Evolutionary conservation across 2,113 vertebrate species (phyloP), one percentile per base, ranked within the genome.

Genomic region (Spizaetus ornatus): DNA sequence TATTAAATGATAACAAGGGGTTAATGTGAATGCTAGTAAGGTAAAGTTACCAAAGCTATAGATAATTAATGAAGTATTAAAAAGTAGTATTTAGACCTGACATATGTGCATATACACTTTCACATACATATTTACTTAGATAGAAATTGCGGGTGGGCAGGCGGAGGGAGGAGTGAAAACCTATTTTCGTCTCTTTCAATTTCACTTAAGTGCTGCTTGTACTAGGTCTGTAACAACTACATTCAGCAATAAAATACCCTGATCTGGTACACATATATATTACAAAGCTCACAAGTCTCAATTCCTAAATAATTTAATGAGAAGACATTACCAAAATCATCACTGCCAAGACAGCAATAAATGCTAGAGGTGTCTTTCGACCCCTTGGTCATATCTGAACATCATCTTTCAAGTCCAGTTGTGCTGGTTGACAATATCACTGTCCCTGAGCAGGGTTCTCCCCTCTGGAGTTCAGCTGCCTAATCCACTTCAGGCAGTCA

Each of bases 401-500:
- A 48, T n/a, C 15, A 52, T 47, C 48, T 61, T 84, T 61, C 43
- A 89, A 70, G 12, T 31, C 45, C 36, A 52, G n/a, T 29, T 82
- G 27, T 55, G 42, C 8, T 63, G 43, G 14, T 7, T 59, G n/a
- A 55, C 52, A 74, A 8, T 22, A 48, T 29, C 0, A 0, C 25
- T 14, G 11, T 62, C 25, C 47, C 27, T 31, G 20, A 58, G 34
- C 31, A 42, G 6, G 42, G 16, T 21, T 76, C 56, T 62, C 21
- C 31, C 21, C 19, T 91, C 69, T 31, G 31, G 32, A 50, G 43
- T 59, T 86, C n/a, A 52, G n/a, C 62, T 50, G 52, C 38, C 47
- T 76, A 36, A 84, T 67, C 9, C 47, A 67, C 43, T 36, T 55
- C 32, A 86, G 38, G 47, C 31, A 90, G 42, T 23, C 71, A 83